Evolutionary conservation across 2,888 invertebrate genomes (phyloP).

Genomic region (Sipha maydis): DNA sequence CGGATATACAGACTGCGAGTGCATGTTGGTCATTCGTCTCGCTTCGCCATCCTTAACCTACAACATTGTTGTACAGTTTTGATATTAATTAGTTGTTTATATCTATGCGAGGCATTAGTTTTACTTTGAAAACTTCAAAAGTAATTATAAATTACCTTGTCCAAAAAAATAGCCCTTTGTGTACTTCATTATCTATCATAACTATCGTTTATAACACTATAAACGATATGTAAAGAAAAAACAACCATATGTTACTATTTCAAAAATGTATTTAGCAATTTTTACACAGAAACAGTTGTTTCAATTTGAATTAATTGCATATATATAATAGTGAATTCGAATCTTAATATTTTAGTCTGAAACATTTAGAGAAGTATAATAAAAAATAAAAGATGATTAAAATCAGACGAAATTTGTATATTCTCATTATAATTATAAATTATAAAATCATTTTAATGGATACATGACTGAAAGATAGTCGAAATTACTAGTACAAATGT

Average conservation of each 20-base stretch:
- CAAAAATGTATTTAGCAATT: neutral
- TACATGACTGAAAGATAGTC: too few species aligned
- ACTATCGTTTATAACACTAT: neutral
- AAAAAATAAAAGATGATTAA: too few species aligned
- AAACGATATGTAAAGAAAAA: neutral
- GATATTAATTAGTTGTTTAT: neutral
- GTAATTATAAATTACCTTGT: neutral
- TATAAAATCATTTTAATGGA: too few species aligned
- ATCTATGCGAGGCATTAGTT: neutral
- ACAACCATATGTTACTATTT: too few species aligned
- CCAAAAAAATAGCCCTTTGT: neutral
- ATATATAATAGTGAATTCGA: too few species aligned
- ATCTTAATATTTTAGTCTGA: too few species aligned
- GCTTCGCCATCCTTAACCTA: neutral
- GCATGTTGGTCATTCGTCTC: neutral
- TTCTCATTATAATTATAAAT: too few species aligned
- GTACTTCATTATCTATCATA: neutral
- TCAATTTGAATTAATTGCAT: too few species aligned
- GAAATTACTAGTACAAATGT: too few species aligned
- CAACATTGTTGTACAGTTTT: neutral
- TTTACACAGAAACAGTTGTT: neutral
- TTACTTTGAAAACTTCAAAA: neutral
- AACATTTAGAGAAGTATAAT: too few species aligned
- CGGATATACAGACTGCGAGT: neutral
- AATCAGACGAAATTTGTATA: too few species aligned